Base-by-base conservation (phyloP, 2,797 vertebrate species). In the Sebastes umbrosus region DNA sequence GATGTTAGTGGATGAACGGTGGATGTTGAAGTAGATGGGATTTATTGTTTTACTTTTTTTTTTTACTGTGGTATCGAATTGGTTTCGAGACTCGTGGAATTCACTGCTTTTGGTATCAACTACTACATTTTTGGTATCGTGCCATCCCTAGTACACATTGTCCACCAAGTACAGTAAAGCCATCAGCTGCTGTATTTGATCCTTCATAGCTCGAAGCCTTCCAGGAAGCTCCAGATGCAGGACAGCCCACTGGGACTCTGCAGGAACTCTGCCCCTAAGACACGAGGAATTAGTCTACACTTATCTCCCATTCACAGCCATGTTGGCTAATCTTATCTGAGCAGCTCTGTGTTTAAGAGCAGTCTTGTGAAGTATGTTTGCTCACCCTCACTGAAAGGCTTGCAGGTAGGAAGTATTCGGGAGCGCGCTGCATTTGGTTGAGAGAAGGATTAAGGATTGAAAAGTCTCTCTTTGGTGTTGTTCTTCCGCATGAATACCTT, bases 221-320 rank as follows among this genome's bases (percentile, higher is more conserved):
- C 2, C 36, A 43, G 60, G 70, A 69, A 68, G 67, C 60, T 57
- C 29, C 46, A 5, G 80, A 76, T 85, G 76, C 81, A 77, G 88
- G 87, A 91, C 86, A 69, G 4, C 70, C 88, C 65, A 25, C 57
- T 66, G 77, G 88, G 87, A 90, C 85, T 79, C 87, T 57, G 79
- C 73, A 58, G 82, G 75, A 88, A 87, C 85, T 80, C 68, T 83
- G 81, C 85, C 85, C 82, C 68, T 24, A 59, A 93, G 89, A 87
- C 86, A 66, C 6, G 55, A 81, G 75, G 87, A 92, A 92, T 95
- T 89, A 83, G 83, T 81, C 75, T 55, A 27, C 72, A 81, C 92
- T 95, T 95, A 94, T 96, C 93, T 95, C 71, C 43, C 75, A 60
- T 83, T 84, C 84, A 50, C 94, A 94, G 90, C 87, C 90, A 75